phyloP scores from a whole-genome alignment of 2,888 invertebrate genomes.

The Melolontha melolontha region DNA sequence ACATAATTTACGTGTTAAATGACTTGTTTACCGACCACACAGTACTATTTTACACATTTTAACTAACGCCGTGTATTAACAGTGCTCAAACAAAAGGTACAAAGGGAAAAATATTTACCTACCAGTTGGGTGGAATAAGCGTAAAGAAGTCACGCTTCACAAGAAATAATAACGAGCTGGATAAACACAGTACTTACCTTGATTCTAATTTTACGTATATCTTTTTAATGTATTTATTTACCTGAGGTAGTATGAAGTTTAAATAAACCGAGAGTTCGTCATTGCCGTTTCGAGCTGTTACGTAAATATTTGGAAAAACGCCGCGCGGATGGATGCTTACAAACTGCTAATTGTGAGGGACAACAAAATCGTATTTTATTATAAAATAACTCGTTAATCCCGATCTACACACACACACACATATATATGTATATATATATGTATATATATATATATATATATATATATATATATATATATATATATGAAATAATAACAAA shows the following conservation, averaged over 20 bases:
- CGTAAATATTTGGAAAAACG: slow-evolving; percentile 32
- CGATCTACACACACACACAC: background rate
- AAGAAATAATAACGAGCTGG: slow-evolving; percentile 31
- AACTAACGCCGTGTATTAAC: background rate
- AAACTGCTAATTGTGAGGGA: slow-evolving; percentile 35
- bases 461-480: no score
- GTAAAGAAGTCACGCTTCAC: slow-evolving; percentile 18
- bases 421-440: no score
- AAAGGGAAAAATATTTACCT: slow-evolving; percentile 34
- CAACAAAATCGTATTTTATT: slow-evolving; percentile 24
- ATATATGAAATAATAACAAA: no score
- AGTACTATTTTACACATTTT: slow-evolving; percentile 5
- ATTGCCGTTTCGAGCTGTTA: slow-evolving; percentile 22
- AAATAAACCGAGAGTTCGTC: slow-evolving; percentile 19
- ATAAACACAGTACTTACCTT: slow-evolving; percentile 30
- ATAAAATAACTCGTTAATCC: slow-evolving; percentile 12
- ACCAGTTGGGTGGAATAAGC: background rate
- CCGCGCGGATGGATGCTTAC: slow-evolving; percentile 23
- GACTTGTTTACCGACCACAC: slow-evolving; percentile 30
- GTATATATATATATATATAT: no score
- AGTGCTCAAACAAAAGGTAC: slow-evolving; percentile 22
- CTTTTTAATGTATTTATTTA: slow-evolving; percentile 21
- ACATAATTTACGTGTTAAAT: slow-evolving; percentile 35
- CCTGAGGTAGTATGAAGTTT: slow-evolving; percentile 9
- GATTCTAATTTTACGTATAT: slow-evolving; percentile 23